Conservation (phyloP, 1,140 invertebrate species). For the Drosophila subobscura region DNA sequence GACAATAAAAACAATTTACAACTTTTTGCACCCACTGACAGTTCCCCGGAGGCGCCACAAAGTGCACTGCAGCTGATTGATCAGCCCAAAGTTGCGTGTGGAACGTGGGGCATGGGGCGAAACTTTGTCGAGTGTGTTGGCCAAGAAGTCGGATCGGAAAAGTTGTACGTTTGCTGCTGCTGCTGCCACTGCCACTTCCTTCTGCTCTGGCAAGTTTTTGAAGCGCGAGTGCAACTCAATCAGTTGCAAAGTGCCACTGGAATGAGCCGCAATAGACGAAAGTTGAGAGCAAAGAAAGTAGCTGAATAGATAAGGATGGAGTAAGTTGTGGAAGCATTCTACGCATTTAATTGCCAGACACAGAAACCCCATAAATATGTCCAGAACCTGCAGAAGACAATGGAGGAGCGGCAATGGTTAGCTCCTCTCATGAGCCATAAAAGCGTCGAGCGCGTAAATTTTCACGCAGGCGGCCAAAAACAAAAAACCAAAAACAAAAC, state of each 20-base stretch:
- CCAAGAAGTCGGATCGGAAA: constrained; percentile 42
- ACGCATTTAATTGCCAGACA: constrained; percentile 46
- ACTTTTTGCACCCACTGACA: constrained; percentile 25
- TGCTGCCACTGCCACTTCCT: constrained; percentile 6
- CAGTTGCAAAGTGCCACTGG: constrained; percentile 28
- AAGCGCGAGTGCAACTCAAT: constrained; percentile 62
- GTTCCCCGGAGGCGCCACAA: neutral
- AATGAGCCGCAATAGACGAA: neutral
- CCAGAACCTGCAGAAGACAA: constrained; percentile 31
- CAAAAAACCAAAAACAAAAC: constrained; percentile 26
- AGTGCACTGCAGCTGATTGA: constrained; percentile 24
- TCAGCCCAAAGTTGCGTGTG: too few species aligned
- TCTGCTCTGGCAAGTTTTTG: constrained; percentile 56
- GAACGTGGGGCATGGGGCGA: neutral
- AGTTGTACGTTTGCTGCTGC: constrained; percentile 15
- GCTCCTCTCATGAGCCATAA: constrained; percentile 48
- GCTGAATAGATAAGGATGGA: neutral
- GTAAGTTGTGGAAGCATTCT: neutral
- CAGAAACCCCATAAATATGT: constrained; percentile 42
- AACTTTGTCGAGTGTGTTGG: constrained; percentile 39
- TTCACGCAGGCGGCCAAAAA: constrained; percentile 18
- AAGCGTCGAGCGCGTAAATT: constrained; percentile 51
- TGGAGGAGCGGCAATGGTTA: constrained; percentile 34
- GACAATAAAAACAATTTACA: constrained; percentile 60
- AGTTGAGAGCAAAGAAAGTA: neutral